Evolutionary conservation across 1,140 invertebrate species (phyloP).

Genomic region (Anadara kagoshimensis): DNA sequence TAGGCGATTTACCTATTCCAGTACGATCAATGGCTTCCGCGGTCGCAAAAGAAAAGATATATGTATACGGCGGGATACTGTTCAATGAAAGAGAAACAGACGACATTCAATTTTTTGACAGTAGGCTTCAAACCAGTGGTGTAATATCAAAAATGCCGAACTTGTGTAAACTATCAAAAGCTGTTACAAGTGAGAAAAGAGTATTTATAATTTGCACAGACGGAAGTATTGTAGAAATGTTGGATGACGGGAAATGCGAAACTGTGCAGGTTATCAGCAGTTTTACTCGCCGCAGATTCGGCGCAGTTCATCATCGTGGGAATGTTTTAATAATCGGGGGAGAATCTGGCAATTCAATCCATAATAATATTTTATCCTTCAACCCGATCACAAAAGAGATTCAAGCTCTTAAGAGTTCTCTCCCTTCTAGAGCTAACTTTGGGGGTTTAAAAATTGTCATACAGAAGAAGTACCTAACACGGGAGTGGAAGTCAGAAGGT

Average conservation of each 20-base stretch:
- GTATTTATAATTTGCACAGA: conserved; percentile 57
- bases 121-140: conserved; percentile 37
- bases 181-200: conserved; percentile 49
- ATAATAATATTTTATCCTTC: conserved; percentile 49
- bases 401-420: conserved; percentile 25
- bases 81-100: conserved; percentile 54
- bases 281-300: conserved; percentile 53
- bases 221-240: conserved; percentile 45
- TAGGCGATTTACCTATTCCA: conserved; percentile 42
- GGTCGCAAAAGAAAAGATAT: conserved; percentile 57
- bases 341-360: conserved; percentile 45
- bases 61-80: conserved; percentile 55
- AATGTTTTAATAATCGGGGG: conserved; percentile 50
- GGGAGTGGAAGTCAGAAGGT: neutral
- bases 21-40: conserved; percentile 55
- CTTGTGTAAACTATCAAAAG: conserved; percentile 49
- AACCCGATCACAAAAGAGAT: conserved; percentile 41
- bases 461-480: conserved; percentile 53
- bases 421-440: conserved; percentile 55
- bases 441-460: conserved; percentile 52
- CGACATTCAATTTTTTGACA: conserved; percentile 55
- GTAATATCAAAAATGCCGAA: conserved; percentile 44
- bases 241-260: conserved; percentile 30
- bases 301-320: conserved; percentile 49
- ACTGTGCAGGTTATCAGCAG: conserved; percentile 41